These are phyloP conservation scores for Morpho deidamia DNA, from an alignment of 2,888 invertebrate genomes.

Conservation along the genomic window DNA sequence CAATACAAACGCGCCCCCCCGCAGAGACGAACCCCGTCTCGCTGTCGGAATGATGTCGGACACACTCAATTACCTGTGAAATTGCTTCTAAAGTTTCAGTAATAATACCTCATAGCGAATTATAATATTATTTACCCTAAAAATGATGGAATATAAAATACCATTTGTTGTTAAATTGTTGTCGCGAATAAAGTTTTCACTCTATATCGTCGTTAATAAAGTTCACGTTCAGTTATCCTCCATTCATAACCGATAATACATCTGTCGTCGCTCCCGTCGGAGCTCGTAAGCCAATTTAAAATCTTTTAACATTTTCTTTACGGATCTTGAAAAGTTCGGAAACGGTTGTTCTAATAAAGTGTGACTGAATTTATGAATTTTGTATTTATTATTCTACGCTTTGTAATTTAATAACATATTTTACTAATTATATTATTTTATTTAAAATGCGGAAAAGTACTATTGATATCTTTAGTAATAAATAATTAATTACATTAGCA, in stretches of 20 bases:
- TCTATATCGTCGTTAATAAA: background rate
- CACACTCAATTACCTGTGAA: slow-evolving; percentile 65
- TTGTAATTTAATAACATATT: too few species aligned
- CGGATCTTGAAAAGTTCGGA: background rate
- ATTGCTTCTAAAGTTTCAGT: slow-evolving; percentile 54
- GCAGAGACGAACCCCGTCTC: slow-evolving; percentile 31
- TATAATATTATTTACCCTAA: background rate
- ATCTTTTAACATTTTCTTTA: slow-evolving; percentile 33
- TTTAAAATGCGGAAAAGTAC: background rate
- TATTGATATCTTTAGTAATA: background rate
- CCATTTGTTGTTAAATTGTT: background rate
- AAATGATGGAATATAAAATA: background rate
- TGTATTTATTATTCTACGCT: too few species aligned
- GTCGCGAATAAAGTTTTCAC: background rate
- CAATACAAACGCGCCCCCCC: slow-evolving; percentile 38
- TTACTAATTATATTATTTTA: background rate
- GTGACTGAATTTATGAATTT: too few species aligned
- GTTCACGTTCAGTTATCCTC: background rate
- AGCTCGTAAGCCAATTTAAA: slow-evolving; percentile 49
- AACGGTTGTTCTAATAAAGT: too few species aligned
- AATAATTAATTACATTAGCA: background rate
- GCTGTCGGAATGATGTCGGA: slow-evolving; percentile 45
- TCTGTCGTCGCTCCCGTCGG: slow-evolving; percentile 47
- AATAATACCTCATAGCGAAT: slow-evolving; percentile 31
- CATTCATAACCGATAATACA: slow-evolving; percentile 40